Conservation (phyloP, 1,140 invertebrate species). For the Olivierus martensii region DNA sequence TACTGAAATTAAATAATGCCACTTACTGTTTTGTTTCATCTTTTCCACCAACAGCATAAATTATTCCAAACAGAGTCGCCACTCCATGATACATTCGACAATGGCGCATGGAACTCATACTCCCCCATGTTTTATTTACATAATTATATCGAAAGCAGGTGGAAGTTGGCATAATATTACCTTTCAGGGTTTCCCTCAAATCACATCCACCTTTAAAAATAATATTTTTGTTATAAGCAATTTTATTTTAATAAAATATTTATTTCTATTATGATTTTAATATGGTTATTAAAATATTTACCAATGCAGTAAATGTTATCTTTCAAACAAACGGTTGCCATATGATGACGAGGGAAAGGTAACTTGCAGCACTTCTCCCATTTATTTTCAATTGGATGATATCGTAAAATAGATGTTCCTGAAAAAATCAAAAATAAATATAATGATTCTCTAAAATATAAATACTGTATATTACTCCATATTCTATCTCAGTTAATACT, state of each 20-base stretch:
- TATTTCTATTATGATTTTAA: too few species aligned
- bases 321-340: neutral
- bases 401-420: neutral
- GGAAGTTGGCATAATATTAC: neutral
- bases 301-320: neutral
- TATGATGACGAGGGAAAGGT: neutral
- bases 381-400: neutral
- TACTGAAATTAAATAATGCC: neutral
- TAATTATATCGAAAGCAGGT: neutral
- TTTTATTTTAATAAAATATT: too few species aligned
- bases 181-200: neutral
- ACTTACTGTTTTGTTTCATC: neutral
- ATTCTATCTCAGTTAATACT: too few species aligned
- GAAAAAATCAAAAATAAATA: too few species aligned
- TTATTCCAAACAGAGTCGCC: neutral
- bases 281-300: neutral
- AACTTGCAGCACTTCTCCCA: neutral
- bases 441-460: too few species aligned
- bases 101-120: neutral
- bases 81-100: neutral
- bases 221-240: too few species aligned
- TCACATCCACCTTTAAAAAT: slow-evolving; percentile 1
- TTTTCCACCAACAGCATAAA: slow-evolving; percentile 1
- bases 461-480: too few species aligned
- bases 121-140: neutral